phyloP scores from a whole-genome alignment of 2,113 vertebrate genomes.

The Semicossyphus pulcher region DNA sequence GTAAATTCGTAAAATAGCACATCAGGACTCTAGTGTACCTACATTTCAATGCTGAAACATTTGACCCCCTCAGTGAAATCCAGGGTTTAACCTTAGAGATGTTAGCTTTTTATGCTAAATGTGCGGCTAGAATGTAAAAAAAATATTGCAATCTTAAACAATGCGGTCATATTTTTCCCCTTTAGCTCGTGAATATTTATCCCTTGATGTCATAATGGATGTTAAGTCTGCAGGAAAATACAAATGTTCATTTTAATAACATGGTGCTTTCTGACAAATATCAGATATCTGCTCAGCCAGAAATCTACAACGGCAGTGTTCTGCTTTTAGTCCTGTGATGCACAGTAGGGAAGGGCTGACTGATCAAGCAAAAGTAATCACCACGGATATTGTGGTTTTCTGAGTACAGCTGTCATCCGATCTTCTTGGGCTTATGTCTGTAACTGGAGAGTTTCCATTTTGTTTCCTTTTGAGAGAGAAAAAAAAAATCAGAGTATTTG shows the following conservation, averaged over 20 bases:
- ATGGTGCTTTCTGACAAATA: neutral
- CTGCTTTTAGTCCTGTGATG: neutral
- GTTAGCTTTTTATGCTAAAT: too few species aligned
- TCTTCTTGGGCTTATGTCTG: slow-evolving; percentile 3
- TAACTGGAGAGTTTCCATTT: slow-evolving; percentile 30
- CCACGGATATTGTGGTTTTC: slow-evolving; percentile 21
- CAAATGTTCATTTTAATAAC: neutral
- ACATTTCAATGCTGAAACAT: too few species aligned
- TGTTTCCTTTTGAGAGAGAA: slow-evolving; percentile 7
- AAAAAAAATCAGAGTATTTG: slow-evolving; percentile 2
- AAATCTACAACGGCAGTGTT: neutral
- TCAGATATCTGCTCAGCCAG: too few species aligned
- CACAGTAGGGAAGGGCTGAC: neutral
- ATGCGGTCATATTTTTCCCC: too few species aligned
- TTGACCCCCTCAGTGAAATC: too few species aligned
- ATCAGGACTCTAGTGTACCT: too few species aligned
- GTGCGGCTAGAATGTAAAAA: too few species aligned
- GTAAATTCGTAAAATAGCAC: too few species aligned
- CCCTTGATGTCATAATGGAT: neutral
- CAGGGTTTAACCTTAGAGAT: too few species aligned
- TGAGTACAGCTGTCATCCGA: slow-evolving; percentile 19
- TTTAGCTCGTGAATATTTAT: too few species aligned
- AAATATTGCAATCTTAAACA: too few species aligned
- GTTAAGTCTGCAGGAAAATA: neutral
- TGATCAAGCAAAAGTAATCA: slow-evolving; percentile 25